Percentiles rank a stretch among this genome's conserved stretches.
These are phyloP conservation scores for Micromussa lordhowensis DNA, from an alignment of 92 coral and sea anemone species.

Conservation along the genomic window DNA sequence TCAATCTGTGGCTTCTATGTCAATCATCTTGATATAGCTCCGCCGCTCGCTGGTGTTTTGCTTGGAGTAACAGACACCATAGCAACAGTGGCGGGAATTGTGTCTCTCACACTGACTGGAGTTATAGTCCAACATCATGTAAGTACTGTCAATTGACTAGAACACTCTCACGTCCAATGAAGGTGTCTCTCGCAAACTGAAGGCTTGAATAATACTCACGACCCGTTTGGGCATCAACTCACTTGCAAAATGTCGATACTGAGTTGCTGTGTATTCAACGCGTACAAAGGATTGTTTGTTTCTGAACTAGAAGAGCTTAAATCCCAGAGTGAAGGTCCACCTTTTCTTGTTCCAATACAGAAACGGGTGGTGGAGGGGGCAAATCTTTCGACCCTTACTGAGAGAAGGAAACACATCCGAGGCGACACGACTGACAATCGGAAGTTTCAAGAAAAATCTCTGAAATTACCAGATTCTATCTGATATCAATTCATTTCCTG, in stretches of 20 bases:
- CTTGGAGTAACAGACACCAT: constrained; percentile 48
- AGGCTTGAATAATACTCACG: background rate
- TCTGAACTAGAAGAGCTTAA: no score
- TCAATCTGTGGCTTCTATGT: constrained; percentile 23
- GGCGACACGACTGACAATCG: no score
- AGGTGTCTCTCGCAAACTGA: background rate
- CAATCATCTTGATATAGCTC: constrained; percentile 54
- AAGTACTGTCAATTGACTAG: background rate
- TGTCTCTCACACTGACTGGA: constrained; percentile 34
- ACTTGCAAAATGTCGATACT: no score
- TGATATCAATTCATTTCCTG: no score
- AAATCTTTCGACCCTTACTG: no score
- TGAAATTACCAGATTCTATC: no score
- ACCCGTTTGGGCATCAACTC: background rate
- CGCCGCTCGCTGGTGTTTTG: constrained; percentile 46
- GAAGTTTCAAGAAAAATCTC: no score
- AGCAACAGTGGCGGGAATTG: constrained; percentile 45
- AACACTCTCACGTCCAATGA: background rate
- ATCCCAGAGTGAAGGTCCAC: no score
- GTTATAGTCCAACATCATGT: constrained; percentile 40
- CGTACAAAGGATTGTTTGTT: no score
- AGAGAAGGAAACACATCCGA: no score
- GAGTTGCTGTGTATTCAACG: no score
- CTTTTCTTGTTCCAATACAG: background rate
- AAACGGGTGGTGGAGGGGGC: background rate